Percentiles rank a stretch among this genome's conserved stretches.
These are phyloP conservation scores for Oscheius sp. DNA, from an alignment of 2,888 invertebrate genomes.

Conservation along the genomic window DNA sequence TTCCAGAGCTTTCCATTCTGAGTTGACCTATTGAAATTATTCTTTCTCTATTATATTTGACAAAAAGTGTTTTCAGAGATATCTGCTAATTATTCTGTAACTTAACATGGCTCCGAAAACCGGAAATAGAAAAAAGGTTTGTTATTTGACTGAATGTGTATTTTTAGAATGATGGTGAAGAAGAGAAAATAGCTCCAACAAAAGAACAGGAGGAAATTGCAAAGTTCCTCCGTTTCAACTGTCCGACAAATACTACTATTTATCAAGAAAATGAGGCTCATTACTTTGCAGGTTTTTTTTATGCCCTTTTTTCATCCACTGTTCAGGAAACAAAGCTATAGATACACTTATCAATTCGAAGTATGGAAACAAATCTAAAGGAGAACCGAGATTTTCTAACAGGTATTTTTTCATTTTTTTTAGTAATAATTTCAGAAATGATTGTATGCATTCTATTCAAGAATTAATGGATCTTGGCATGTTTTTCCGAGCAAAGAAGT, in stretches of 20 bases:
- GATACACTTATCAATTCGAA: slow-evolving; percentile 90
- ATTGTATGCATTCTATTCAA: slow-evolving; percentile 37
- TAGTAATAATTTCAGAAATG: slow-evolving; percentile 29
- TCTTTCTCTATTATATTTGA: too few species aligned
- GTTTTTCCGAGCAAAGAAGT: slow-evolving; percentile 67
- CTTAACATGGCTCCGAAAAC: neutral
- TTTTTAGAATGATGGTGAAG: slow-evolving; percentile 8
- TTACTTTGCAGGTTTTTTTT: slow-evolving; percentile 85
- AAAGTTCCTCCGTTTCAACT: slow-evolving; percentile 90
- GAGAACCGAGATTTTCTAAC: slow-evolving; percentile 82
- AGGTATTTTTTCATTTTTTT: slow-evolving; percentile 71
- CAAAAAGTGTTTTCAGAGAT: too few species aligned
- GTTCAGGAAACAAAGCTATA: slow-evolving; percentile 79
- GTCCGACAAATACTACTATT: slow-evolving; percentile 92
- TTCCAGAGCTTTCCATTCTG: too few species aligned
- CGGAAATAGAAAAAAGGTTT: neutral
- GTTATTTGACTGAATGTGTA: neutral
- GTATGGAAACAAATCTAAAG: slow-evolving; percentile 79
- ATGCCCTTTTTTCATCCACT: neutral
- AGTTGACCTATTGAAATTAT: too few species aligned
- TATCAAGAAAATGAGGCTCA: slow-evolving; percentile 95
- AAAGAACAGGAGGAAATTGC: slow-evolving; percentile 84
- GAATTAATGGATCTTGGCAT: slow-evolving; percentile 42
- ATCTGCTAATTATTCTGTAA: too few species aligned
- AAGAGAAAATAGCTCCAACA: slow-evolving; percentile 19